Conservation (phyloP, 2,797 vertebrate species). For the Pangasius macronema region DNA sequence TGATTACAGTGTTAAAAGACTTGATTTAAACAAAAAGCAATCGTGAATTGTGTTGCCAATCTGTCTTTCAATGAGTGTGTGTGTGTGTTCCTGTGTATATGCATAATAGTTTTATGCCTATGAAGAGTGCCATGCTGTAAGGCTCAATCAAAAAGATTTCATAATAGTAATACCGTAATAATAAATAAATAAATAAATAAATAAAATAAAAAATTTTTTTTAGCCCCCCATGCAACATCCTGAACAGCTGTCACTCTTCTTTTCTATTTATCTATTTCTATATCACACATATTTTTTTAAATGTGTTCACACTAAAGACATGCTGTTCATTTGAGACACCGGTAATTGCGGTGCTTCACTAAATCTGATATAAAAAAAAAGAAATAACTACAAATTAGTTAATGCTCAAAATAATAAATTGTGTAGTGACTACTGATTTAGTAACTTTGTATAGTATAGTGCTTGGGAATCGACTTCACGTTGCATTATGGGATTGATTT, state of each 20-base stretch:
- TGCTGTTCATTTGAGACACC: background rate
- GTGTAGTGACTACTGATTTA: background rate
- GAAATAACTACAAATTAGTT: background rate
- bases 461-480: background rate
- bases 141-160: background rate
- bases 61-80: background rate
- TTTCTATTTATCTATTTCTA: background rate
- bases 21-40: background rate
- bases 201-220: no score
- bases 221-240: background rate
- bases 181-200: no score
- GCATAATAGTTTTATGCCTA: background rate
- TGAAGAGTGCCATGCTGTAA: background rate
- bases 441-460: background rate
- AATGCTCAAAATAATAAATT: background rate
- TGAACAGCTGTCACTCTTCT: background rate
- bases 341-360: background rate
- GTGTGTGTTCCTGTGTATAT: background rate
- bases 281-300: background rate
- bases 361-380: background rate
- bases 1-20: background rate
- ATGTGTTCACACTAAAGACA: background rate
- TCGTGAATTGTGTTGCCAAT: background rate
- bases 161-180: background rate
- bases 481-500: slow-evolving; percentile 13